Percentiles rank a stretch among this genome's conserved stretches.
Conservation (phyloP, 2,888 invertebrate species). For the Aricia artaxerxes region DNA sequence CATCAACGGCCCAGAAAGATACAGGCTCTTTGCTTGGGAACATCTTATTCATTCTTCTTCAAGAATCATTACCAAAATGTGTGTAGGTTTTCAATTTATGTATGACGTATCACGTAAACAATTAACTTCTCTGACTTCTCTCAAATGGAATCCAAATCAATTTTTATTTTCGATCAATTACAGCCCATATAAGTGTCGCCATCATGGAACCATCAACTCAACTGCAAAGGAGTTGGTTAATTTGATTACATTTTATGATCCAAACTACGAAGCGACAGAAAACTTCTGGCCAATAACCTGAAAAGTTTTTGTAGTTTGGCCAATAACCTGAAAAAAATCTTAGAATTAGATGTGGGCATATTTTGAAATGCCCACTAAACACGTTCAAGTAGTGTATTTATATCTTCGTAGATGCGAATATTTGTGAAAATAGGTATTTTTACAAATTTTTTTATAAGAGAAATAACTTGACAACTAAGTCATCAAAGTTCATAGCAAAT, state of each 20-base stretch:
- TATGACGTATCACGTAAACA: not conserved
- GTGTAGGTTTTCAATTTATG: constrained; percentile 3
- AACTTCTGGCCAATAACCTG: too few relatives aligned
- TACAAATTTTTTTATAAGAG: too few relatives aligned
- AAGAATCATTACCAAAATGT: not conserved
- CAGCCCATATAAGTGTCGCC: not conserved
- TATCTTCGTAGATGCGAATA: too few relatives aligned
- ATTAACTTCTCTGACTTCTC: constrained; percentile 9
- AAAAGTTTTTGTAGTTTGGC: too few relatives aligned
- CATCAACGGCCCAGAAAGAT: too few relatives aligned
- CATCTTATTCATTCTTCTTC: not conserved
- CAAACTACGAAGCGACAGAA: too few relatives aligned
- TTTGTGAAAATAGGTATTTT: too few relatives aligned
- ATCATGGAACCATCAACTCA: not conserved
- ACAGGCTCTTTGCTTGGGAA: too few relatives aligned
- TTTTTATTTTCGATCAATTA: not conserved
- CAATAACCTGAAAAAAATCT: too few relatives aligned
- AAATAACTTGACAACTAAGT: not conserved
- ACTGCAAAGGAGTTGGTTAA: not conserved
- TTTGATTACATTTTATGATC: not conserved
- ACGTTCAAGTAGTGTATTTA: too few relatives aligned
- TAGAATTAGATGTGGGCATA: not conserved
- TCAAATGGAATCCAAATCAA: not conserved
- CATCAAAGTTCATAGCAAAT: not conserved
- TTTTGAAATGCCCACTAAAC: too few relatives aligned